A percentile compares a stretch with the other conserved stretches of the same genome.
phyloP scores from a whole-genome alignment of 1,140 invertebrate genomes.

The Drosophila kanapiae region DNA sequence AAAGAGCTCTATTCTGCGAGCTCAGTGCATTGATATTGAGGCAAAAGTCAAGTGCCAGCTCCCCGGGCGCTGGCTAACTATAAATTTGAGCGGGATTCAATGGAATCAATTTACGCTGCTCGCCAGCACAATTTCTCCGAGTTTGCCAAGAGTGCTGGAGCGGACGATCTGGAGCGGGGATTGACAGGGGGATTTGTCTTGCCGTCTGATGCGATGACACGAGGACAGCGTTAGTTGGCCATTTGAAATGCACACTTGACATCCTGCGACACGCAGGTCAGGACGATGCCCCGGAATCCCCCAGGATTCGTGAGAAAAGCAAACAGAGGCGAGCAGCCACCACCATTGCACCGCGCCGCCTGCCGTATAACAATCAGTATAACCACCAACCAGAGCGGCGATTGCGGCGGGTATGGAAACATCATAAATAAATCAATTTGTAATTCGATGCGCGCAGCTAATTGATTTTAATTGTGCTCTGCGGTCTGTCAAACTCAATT shows the following conservation, averaged over 20 bases:
- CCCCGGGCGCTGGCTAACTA: slow-evolving; percentile 29
- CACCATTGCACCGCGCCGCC: neutral
- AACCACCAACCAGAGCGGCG: slow-evolving; percentile 21
- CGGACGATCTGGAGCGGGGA: neutral
- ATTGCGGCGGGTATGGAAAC: slow-evolving; percentile 38
- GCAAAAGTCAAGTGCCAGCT: slow-evolving; percentile 39
- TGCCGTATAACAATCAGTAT: slow-evolving; percentile 17
- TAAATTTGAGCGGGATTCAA: slow-evolving; percentile 63
- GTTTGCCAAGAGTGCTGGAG: slow-evolving; percentile 4
- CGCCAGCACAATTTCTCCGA: slow-evolving; percentile 8
- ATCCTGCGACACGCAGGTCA: slow-evolving; percentile 48
- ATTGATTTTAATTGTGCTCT: slow-evolving; percentile 66
- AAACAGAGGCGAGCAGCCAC: slow-evolving; percentile 29
- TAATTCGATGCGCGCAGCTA: slow-evolving; percentile 66
- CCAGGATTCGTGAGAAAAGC: slow-evolving; percentile 44
- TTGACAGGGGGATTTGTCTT: neutral
- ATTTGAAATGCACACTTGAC: slow-evolving; percentile 45
- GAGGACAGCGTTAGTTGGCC: slow-evolving; percentile 27
- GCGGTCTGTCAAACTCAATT: slow-evolving; percentile 66
- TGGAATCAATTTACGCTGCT: slow-evolving; percentile 59
- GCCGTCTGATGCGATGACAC: slow-evolving; percentile 18
- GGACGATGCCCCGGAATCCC: slow-evolving; percentile 8
- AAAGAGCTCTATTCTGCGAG: neutral
- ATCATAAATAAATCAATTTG: slow-evolving; percentile 67
- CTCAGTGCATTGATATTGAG: slow-evolving; percentile 10